These are phyloP conservation scores for Sepiola atlantica DNA, from an alignment of 2,888 invertebrate species.

Conservation along the genomic window DNA sequence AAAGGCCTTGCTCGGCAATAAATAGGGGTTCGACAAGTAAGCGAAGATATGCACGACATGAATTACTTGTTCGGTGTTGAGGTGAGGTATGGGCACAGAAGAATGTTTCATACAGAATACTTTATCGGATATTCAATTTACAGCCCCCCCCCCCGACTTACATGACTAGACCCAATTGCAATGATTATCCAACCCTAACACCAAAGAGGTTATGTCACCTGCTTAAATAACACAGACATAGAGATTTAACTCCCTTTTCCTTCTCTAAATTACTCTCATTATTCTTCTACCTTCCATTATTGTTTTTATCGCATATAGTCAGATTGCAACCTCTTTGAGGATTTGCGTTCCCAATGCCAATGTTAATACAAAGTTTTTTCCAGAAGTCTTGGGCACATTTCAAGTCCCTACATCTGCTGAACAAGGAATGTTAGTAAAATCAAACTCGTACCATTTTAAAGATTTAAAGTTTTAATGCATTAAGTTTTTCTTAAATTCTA, in stretches of 20 bases:
- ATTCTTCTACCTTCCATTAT: neutral
- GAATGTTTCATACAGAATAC: neutral
- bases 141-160: neutral
- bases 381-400: too few species aligned
- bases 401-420: too few species aligned
- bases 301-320: neutral
- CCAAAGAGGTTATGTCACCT: neutral
- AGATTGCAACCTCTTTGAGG: neutral
- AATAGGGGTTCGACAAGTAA: neutral
- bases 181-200: neutral
- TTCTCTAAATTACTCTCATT: neutral
- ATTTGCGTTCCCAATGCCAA: neutral
- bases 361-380: too few species aligned
- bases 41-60: neutral
- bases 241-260: neutral
- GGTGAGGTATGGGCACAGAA: too few species aligned
- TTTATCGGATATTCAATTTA: neutral
- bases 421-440: too few species aligned
- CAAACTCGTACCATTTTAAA: too few species aligned
- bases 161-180: neutral
- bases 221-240: neutral
- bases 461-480: too few species aligned
- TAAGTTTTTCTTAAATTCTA: too few species aligned
- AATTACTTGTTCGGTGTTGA: neutral
- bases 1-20: neutral